These are phyloP conservation scores for Strigops habroptila DNA, from an alignment of 2,113 vertebrate genomes.

Conservation along the genomic window DNA sequence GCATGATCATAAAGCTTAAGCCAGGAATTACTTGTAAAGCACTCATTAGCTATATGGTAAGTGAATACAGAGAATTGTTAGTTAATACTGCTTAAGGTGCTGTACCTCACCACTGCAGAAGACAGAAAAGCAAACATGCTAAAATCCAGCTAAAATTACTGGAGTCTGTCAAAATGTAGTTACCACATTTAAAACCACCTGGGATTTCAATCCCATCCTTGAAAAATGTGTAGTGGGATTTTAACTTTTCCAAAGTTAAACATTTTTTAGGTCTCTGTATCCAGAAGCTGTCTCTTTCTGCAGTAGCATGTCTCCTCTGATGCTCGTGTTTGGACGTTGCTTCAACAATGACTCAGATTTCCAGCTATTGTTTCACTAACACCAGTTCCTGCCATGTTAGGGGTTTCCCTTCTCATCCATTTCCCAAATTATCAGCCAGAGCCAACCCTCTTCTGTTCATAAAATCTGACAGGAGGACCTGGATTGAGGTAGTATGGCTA, in stretches of 20 bases:
- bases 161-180: background rate
- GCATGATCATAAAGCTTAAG: background rate
- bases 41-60: background rate
- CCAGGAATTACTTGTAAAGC: background rate
- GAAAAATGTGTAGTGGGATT: background rate
- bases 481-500: background rate
- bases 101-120: background rate
- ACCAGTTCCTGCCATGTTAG: background rate
- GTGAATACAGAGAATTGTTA: background rate
- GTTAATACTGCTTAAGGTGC: background rate
- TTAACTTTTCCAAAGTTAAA: background rate
- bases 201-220: background rate
- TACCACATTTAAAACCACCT: background rate
- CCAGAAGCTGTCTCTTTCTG: slow-evolving; percentile 6
- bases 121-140: background rate
- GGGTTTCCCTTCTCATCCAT: slow-evolving; percentile 33
- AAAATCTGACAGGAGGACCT: background rate
- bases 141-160: background rate
- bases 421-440: slow-evolving; percentile 23
- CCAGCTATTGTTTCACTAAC: slow-evolving; percentile 50
- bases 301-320: slow-evolving; percentile 35
- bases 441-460: background rate
- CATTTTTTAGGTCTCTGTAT: background rate
- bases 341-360: slow-evolving; percentile 47
- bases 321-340: slow-evolving; percentile 6